phyloP scores from a whole-genome alignment of 1,140 invertebrate genomes.

The Drosophila erecta region DNA sequence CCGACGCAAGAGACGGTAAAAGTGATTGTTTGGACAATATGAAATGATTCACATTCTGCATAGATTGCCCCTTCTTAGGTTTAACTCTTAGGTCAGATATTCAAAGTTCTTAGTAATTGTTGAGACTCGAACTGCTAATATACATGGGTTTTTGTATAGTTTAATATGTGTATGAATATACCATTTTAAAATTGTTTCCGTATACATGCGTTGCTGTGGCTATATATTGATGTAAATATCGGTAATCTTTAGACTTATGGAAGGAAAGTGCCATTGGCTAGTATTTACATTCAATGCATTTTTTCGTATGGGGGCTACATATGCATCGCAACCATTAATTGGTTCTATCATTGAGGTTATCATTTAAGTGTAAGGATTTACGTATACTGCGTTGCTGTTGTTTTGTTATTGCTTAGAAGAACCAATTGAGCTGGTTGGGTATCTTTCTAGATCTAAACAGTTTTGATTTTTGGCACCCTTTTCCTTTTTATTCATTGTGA shows the following conservation, averaged over 20 bases:
- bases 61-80: constrained; percentile 50
- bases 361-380: constrained; percentile 52
- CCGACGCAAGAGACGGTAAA: constrained; percentile 8
- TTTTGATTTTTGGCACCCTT: constrained; percentile 66
- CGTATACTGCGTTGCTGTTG: constrained; percentile 77
- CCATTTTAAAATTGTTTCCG: constrained; percentile 47
- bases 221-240: constrained; percentile 60
- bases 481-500: constrained; percentile 16
- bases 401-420: constrained; percentile 59
- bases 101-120: constrained; percentile 48
- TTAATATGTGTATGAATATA: constrained; percentile 42
- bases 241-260: constrained; percentile 51
- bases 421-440: constrained; percentile 41
- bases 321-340: constrained; percentile 2
- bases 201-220: constrained; percentile 74
- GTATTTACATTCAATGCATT: constrained; percentile 61
- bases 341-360: constrained; percentile 44
- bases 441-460: constrained; percentile 19
- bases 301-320: constrained; percentile 6
- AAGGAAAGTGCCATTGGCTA: constrained; percentile 67
- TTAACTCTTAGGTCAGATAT: constrained; percentile 68
- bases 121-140: constrained; percentile 54
- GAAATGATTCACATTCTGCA: constrained; percentile 73
- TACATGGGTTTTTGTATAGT: constrained; percentile 40
- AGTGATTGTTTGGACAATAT: constrained; percentile 28